Evolutionary conservation across 2,888 invertebrate species (phyloP), one percentile per base, ranked within the genome.

Genomic region (Clusia tigrina): DNA sequence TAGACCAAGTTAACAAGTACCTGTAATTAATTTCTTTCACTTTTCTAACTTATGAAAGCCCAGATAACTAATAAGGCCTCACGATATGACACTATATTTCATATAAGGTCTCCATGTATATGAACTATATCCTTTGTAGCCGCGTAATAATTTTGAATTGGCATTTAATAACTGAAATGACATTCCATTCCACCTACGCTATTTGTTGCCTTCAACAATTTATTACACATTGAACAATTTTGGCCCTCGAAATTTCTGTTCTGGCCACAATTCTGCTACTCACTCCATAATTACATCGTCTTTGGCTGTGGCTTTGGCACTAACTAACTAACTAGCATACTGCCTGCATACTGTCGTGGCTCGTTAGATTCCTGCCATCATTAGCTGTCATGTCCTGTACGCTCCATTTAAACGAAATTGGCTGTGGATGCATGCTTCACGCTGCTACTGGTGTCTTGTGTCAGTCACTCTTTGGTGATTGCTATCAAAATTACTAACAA

Each of bases 401-500:
- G 42, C 42, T 42, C 32, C 12, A 32, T 48, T 51, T 32, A n/a
- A 18, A n/a, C 17, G 24, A n/a, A n/a, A n/a, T n/a, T 20, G 15
- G 23, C 18, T 57, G 57, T 25, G 2, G n/a, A 12, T 15, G 6
- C 20, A 55, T 17, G 2, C 23, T 38, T 23, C 38, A 38, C n/a
- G 12, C 55, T 10, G 17, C 38, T 10, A 15, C 38, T 55, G 37
- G 6, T 46, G 38, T 54, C 53, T 32, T 59, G 20, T 37, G 37
- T 37, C 32, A 17, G 24, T 24, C 18, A 17, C 32, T 37, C 2
- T 23, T 3, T 55, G n/a, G 5, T 55, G 71, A 75, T 75, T 66
- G 67, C 64, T 66, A 73, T 76, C 75, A 62, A 64, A 68, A 67
- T 65, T 67, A 63, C 63, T 64, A 66, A 65, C 69, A 69, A 67